Base-by-base conservation (phyloP, 1,140 invertebrate genomes). In the Epicauta chinensis region DNA sequence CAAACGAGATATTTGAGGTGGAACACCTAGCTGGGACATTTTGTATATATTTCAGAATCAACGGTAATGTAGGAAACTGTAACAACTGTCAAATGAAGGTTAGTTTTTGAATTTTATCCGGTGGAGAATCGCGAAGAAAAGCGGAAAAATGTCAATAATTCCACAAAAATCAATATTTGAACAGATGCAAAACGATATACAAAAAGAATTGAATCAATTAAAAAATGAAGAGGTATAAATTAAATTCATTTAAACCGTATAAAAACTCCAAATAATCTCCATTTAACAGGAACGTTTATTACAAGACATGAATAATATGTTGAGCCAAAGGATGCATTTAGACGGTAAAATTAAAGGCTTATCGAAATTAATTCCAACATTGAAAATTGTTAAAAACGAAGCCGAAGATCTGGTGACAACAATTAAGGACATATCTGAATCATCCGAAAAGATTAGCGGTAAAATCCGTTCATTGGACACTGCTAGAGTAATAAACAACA, bases 381-480 rank as follows among this genome's bases (percentile, higher is more conserved):
- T 89, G 23, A 77, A 82, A 59, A 62, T 83, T 3, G 75, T 90
- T 29, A 75, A 82, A 61, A 73, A 77, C 29, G 88, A 92, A 71
- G 80, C 85, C 11, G 77, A 84, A 56, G 82, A 88, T 57, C 74
- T 93, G n/a, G 77, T 81, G n/a, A 77, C 79, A 46, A 89, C 90
- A 76, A 90, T 94, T 35, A 76, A 82, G n/a, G 85, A 85, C 64
- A 96, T 95, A 2, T 91, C 93, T 35, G 79, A 82, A 23, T 74
- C 97, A 41, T 93, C 94, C 2, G 88, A 93, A 66, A 93, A 93
- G 73, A 93, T 98, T 13, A 97, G 93, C 67, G 87, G 88, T 17
- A 97, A 98, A 87, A 95, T 99, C 9, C 80, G 93, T 38, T 86
- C 92, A 51, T 72, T 99, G 15, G 97, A 99, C 76, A 74, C 90